Evolutionary conservation across 2,888 invertebrate genomes (phyloP).

Genomic region (Drosophila atripex): DNA sequence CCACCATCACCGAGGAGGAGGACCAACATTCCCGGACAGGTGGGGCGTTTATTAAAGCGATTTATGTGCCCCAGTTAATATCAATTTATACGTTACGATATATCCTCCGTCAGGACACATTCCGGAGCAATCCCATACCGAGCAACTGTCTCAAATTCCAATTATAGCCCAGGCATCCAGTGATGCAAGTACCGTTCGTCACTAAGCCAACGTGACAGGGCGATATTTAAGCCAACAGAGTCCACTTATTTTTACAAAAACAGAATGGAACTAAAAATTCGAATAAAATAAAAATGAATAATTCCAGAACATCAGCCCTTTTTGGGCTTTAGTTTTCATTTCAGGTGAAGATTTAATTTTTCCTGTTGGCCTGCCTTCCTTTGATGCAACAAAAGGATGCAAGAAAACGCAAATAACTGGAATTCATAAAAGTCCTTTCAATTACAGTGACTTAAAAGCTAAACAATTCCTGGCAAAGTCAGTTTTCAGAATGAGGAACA

Average conservation of each 20-base stretch:
- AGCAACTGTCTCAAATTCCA: constrained; percentile 33
- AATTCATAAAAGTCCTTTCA: constrained; percentile 3
- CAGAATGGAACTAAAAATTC: constrained; percentile 13
- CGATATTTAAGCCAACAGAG: constrained; percentile 13
- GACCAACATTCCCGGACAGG: constrained; percentile 54
- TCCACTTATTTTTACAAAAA: constrained; percentile 60
- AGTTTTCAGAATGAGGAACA: neutral
- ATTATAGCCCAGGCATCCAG: constrained; percentile 47
- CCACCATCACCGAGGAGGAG: constrained; percentile 74
- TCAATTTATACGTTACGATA: neutral
- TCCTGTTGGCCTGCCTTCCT: neutral
- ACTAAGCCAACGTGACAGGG: constrained; percentile 13
- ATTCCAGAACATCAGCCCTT: constrained; percentile 7
- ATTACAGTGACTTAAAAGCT: neutral
- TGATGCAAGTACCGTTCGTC: constrained; percentile 27
- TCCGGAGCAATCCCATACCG: constrained; percentile 35
- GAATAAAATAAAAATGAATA: constrained; percentile 18
- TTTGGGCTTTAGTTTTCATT: neutral
- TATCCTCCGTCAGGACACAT: constrained; percentile 36
- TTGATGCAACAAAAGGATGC: neutral
- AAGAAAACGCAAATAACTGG: neutral
- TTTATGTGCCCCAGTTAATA: neutral
- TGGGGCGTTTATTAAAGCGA: neutral
- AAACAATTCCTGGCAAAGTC: neutral
- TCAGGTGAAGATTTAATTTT: neutral